phyloP scores from a whole-genome alignment of 2,113 vertebrate species.

The Chaenogobius annularis region DNA sequence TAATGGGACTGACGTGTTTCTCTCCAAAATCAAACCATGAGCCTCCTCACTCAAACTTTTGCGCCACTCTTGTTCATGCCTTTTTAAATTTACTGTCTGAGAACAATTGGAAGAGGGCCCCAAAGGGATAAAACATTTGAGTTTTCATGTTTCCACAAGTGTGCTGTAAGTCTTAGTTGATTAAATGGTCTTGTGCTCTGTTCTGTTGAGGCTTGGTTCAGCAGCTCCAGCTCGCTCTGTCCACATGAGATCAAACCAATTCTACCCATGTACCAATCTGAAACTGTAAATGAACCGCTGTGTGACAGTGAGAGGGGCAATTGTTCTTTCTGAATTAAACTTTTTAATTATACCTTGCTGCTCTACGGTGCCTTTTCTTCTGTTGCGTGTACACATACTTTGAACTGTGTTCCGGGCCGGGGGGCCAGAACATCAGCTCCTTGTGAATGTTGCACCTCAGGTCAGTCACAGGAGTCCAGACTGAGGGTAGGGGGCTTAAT shows the following conservation, averaged over 20 bases:
- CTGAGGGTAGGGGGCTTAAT: too few species aligned
- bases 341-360: constrained; percentile 24
- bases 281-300: not conserved
- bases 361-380: too few species aligned
- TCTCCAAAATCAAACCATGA: not conserved
- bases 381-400: too few species aligned
- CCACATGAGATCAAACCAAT: not conserved
- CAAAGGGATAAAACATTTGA: not conserved
- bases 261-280: not conserved
- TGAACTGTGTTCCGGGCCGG: too few species aligned
- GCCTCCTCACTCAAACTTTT: not conserved
- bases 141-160: not conserved
- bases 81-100: not conserved
- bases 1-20: not conserved
- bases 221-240: not conserved
- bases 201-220: not conserved
- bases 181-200: constrained; percentile 1
- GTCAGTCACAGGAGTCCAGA: too few species aligned
- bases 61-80: not conserved
- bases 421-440: too few species aligned
- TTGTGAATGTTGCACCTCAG: too few species aligned
- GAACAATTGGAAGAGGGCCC: not conserved
- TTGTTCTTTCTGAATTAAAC: constrained; percentile 51
- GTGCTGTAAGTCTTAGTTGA: not conserved
- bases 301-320: constrained; percentile 25